These are phyloP conservation scores for Nothobranchius furzeri DNA, from an alignment of 2,113 vertebrate species.

Conservation along the genomic window DNA sequence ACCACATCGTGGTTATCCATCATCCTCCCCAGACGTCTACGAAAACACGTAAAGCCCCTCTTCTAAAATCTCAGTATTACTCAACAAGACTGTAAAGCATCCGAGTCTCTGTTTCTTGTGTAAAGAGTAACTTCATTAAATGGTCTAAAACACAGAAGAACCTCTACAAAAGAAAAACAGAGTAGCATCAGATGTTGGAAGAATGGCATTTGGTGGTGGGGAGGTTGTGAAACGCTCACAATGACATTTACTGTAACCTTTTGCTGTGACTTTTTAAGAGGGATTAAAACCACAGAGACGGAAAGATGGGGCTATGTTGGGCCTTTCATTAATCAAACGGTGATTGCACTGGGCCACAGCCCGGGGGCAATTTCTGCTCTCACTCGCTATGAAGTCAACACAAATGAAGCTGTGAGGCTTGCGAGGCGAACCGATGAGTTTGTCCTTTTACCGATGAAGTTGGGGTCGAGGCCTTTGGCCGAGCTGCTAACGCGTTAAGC, in stretches of 20 bases:
- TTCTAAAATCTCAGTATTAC: too few species aligned
- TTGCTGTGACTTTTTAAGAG: constrained; percentile 70
- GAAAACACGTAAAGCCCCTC: too few species aligned
- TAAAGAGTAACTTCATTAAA: too few species aligned
- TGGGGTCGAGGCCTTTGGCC: constrained; percentile 1
- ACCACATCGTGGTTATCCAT: too few species aligned
- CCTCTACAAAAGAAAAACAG: constrained; percentile 31
- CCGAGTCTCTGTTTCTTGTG: too few species aligned
- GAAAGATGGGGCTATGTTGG: constrained; percentile 45
- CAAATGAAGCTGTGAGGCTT: constrained; percentile 9
- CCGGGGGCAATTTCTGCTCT: constrained; percentile 37
- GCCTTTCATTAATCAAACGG: constrained; percentile 70
- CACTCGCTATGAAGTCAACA: constrained; percentile 39
- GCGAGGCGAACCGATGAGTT: constrained; percentile 26
- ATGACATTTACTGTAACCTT: constrained; percentile 74
- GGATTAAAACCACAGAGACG: constrained; percentile 72
- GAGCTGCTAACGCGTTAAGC: constrained; percentile 7
- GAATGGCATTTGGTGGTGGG: constrained; percentile 67
- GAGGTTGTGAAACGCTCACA: constrained; percentile 54
- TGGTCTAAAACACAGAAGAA: constrained; percentile 22
- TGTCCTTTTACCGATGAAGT: constrained; percentile 19
- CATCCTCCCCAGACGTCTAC: too few species aligned
- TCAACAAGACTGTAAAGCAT: too few species aligned
- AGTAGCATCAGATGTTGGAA: constrained; percentile 54
- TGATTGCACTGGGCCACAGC: constrained; percentile 44